Base-by-base conservation (phyloP, 2,797 vertebrate genomes). In the Knipowitschia caucasica region DNA sequence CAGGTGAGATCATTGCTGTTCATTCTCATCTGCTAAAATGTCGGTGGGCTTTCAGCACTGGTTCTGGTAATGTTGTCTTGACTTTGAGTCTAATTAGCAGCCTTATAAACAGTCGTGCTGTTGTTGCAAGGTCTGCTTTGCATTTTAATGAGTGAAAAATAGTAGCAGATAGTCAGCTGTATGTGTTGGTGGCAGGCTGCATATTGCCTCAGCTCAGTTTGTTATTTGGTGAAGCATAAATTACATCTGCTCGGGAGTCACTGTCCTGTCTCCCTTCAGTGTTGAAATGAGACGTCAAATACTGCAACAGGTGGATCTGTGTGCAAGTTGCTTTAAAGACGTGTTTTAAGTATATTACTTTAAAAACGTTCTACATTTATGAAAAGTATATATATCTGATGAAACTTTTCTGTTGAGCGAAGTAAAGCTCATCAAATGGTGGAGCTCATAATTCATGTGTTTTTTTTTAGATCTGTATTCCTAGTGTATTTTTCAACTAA, bases 21-120 rank as follows among this genome's bases (percentile, higher is more conserved):
- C 9, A 4, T 39, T 20, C 10, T 39, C 18, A 21, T 21, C 18
- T 12, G 1, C 6, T 17, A 9, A 3, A 2, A 10, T 21, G 18
- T 21, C 17, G 36, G 21, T 18, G 10, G 7, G 18, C 8, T 39
- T 17, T 20, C 36, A 12, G 18, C 36, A 12, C 21, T 39, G 21
- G 17, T 39, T 20, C 36, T 21, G 36, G 36, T 39, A 39, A 20
- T 23, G 3, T 25, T 24, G 39, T 42, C 39, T n/a, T 42, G 36
- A 39, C 39, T 42, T 42, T 39, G 36, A 39, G 39, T 7, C 11
- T 25, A 42, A 42, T 42, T 42, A 42, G 39, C 21, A 24, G 39
- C 20, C 14, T 42, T 20, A 14, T 14, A 42, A n/a, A 24, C 39
- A 23, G 39, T 8, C 15, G n/a, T 36, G 34, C 15, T 36, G 10